phyloP scores from a whole-genome alignment of 2,113 vertebrate species.

The Rhinogobius similis region DNA sequence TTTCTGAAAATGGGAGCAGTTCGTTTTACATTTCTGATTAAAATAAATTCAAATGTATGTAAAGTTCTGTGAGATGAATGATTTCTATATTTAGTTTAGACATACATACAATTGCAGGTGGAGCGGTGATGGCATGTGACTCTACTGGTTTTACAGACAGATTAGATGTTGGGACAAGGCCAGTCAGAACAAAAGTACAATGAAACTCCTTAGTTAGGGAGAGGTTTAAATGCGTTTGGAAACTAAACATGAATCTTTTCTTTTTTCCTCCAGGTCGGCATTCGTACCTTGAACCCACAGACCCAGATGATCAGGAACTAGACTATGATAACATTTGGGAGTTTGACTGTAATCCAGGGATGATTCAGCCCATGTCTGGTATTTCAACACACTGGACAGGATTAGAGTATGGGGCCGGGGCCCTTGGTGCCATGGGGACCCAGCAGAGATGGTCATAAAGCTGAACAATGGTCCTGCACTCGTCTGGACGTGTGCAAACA shows the following conservation, averaged over 20 bases:
- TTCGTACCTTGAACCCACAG: constrained; percentile 74
- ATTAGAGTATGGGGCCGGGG: constrained; percentile 72
- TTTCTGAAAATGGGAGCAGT: neutral
- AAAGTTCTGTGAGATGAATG: neutral
- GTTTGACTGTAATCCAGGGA: constrained; percentile 66
- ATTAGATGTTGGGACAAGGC: constrained; percentile 26
- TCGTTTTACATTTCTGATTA: too few species aligned
- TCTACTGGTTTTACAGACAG: constrained; percentile 40
- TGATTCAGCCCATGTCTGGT: constrained; percentile 74
- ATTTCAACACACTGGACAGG: constrained; percentile 76
- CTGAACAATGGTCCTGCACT: constrained; percentile 66
- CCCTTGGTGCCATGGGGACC: constrained; percentile 71
- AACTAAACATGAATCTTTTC: constrained; percentile 56
- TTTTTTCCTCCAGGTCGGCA: constrained; percentile 65
- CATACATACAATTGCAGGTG: constrained; percentile 10
- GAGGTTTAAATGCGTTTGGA: constrained; percentile 28
- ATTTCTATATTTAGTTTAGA: neutral
- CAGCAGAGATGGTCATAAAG: constrained; percentile 81
- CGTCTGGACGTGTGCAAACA: constrained; percentile 78
- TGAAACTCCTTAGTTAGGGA: constrained; percentile 12
- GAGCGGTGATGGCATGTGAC: constrained; percentile 24
- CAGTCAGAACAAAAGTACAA: constrained; percentile 3
- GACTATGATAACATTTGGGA: constrained; percentile 86
- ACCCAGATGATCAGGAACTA: constrained; percentile 81
- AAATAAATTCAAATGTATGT: neutral